Conservation (phyloP, 2,113 vertebrate genomes). For the Chloebia gouldiae region DNA sequence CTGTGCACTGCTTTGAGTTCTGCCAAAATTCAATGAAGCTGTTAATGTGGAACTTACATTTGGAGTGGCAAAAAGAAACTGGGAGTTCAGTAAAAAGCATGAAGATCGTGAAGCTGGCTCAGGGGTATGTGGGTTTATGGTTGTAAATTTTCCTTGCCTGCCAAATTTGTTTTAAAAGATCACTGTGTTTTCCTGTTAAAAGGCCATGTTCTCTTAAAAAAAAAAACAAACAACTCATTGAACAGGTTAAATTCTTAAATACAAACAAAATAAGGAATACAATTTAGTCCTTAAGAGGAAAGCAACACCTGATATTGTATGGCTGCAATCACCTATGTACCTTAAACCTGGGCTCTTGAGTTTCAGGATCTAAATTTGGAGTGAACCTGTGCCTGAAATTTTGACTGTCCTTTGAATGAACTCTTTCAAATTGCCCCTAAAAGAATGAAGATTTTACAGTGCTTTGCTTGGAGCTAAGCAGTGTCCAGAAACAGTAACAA, state of each 20-base stretch:
- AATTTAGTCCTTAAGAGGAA: background rate
- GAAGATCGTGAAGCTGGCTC: background rate
- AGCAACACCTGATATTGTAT: background rate
- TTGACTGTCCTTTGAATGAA: background rate
- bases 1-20: background rate
- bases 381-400: background rate
- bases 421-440: background rate
- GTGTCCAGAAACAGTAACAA: background rate
- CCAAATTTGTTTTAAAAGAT: background rate
- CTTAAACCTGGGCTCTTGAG: background rate
- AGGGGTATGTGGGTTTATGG: background rate
- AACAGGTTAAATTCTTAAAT: background rate
- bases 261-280: background rate
- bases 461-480: background rate
- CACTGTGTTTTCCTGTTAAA: background rate
- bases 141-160: background rate
- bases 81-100: background rate
- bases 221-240: background rate
- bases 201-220: background rate
- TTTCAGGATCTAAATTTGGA: background rate
- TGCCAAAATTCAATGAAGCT: background rate
- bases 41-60: background rate
- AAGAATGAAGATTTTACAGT: background rate
- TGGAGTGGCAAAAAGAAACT: background rate
- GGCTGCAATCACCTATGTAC: background rate